Base-by-base conservation (phyloP, 2,888 invertebrate genomes). In the Eupithecia subfuscata region DNA sequence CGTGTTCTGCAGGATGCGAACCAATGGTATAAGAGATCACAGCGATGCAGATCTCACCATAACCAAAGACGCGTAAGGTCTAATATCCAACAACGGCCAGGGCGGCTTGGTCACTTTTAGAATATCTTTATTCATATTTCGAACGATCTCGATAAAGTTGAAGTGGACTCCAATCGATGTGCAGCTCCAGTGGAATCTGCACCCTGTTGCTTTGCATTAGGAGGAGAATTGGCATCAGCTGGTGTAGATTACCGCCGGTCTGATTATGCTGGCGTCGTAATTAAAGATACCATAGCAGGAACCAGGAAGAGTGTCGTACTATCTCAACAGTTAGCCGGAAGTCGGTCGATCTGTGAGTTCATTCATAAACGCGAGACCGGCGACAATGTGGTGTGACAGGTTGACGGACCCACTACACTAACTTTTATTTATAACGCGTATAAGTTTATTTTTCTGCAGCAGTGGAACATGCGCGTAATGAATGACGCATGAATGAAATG, bases 261-360 rank as follows among this genome's bases (percentile, higher is more conserved):
- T 88, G 87, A 87, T 91, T 93, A 91, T 87, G 85, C 88, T 92
- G 91, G 91, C 87, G 82, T 84, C 84, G 92, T 92, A 92, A 93
- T 94, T 93, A 95, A 93, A 94, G 92, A 94, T 91, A 92, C 92
- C 93, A 92, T 91, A 91, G 92, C 93, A 94, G 95, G 94, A 94
- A 95, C 94, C 92, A 94, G 95, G 95, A 95, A 95, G 93, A 94
- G 94, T 91, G 92, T 93, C 93, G 95, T 94, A 95, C 94, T 95
- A 95, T 95, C 94, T 94, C 91, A 90, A 94, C 94, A 92, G 94
- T 91, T 93, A 94, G 92, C 94, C 95, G 95, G 95, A 95, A 94
- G 94, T 90, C 90, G 88, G 91, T 89, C 92, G 94, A 93, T 95
- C 95, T 93, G 93, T 92, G 91, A 91, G 92, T 94, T 93, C 95